A percentile compares a stretch with the other conserved stretches of the same genome.
phyloP scores from a whole-genome alignment of 2,113 vertebrate genomes.

The Heteronetta atricapilla region DNA sequence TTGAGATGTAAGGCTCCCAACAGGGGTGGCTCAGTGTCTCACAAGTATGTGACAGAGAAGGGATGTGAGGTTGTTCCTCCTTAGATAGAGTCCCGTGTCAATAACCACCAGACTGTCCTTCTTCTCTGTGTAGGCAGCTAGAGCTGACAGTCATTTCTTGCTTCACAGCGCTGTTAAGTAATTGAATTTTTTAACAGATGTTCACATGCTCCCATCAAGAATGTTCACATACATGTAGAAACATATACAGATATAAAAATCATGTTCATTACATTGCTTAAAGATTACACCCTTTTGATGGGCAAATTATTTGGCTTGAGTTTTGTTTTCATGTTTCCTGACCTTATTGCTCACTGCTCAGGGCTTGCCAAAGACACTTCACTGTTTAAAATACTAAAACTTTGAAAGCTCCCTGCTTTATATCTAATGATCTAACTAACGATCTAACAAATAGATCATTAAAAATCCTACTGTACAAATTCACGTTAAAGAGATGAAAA shows the following conservation, averaged over 20 bases:
- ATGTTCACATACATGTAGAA: neutral
- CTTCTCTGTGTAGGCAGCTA: neutral
- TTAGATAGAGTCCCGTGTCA: neutral
- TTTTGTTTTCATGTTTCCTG: neutral
- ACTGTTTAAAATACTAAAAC: neutral
- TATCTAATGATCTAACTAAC: neutral
- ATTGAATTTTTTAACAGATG: neutral
- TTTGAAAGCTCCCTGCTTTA: neutral
- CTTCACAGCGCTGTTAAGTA: neutral
- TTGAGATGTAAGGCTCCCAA: neutral
- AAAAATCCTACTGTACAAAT: neutral
- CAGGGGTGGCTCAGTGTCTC: neutral
- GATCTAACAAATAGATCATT: slow-evolving; percentile 9
- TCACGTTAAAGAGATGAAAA: neutral
- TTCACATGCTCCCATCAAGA: neutral
- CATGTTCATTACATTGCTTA: neutral
- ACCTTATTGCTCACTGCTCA: neutral
- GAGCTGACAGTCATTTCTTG: neutral
- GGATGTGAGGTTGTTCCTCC: neutral
- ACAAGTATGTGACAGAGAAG: neutral
- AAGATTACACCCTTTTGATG: neutral
- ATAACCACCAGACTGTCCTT: neutral
- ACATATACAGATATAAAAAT: neutral
- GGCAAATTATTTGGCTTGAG: neutral
- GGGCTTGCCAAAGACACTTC: neutral